A percentile compares a stretch with the other conserved stretches of the same genome.
phyloP scores from a whole-genome alignment of 2,113 vertebrate species.

The Ptilonorhynchus violaceus region DNA sequence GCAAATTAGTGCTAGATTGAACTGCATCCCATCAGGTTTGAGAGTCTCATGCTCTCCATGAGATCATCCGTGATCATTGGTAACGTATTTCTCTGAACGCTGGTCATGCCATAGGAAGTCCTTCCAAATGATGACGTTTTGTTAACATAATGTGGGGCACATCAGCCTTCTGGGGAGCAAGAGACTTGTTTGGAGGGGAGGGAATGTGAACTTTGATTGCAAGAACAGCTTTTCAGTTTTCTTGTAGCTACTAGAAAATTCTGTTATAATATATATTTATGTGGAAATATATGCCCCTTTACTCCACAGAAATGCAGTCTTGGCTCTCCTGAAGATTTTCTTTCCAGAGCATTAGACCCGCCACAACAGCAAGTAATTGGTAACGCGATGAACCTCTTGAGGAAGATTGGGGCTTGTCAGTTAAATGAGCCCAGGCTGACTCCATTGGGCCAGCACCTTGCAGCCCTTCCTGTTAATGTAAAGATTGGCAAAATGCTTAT shows the following conservation, averaged over 20 bases:
- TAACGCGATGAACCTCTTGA: conserved; percentile 89
- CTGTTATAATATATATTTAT: background rate
- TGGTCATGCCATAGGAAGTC: background rate
- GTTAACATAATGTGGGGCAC: background rate
- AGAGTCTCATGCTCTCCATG: background rate
- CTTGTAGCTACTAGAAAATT: background rate
- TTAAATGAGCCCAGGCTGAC: conserved; percentile 81
- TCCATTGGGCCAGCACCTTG: conserved; percentile 92
- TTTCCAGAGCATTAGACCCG: conserved; percentile 87
- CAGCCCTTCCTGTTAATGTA: conserved; percentile 91
- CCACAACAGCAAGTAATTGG: conserved; percentile 93
- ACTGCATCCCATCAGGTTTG: background rate
- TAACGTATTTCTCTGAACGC: background rate
- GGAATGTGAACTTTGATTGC: background rate
- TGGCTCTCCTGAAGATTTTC: conserved; percentile 92
- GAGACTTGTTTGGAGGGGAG: background rate
- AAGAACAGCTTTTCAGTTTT: background rate
- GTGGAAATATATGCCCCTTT: background rate
- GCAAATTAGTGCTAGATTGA: background rate
- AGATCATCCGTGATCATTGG: background rate
- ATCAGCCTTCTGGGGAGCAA: background rate
- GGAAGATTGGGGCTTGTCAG: conserved; percentile 92
- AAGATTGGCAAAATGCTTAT: conserved; percentile 99
- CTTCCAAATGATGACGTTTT: background rate
- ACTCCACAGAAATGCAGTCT: conserved; percentile 88